Percentiles rank a stretch among this genome's conserved stretches.
phyloP scores from a whole-genome alignment of 2,888 invertebrate genomes.

The Ophioninae sp. region DNA sequence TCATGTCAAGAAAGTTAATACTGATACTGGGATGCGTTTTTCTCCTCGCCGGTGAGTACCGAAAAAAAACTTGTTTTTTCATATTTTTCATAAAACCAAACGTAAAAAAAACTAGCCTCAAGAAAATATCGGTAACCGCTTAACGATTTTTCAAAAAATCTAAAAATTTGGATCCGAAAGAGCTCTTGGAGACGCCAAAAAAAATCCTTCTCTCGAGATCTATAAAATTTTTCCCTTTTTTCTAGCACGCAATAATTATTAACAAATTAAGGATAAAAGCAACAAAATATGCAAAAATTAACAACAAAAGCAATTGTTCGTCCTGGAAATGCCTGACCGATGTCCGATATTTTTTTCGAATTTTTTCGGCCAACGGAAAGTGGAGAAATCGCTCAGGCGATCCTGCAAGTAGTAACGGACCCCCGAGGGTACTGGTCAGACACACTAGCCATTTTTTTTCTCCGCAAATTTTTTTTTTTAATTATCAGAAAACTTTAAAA shows the following conservation, averaged over 20 bases:
- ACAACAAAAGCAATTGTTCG: too few species aligned
- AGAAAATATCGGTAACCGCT: not conserved
- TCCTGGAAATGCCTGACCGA: not conserved
- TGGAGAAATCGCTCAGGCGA: too few species aligned
- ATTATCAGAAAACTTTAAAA: not conserved
- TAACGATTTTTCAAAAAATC: not conserved
- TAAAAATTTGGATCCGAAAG: not conserved
- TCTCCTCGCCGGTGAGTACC: conserved; percentile 77
- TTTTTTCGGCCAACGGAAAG: too few species aligned
- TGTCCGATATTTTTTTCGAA: too few species aligned
- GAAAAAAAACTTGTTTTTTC: not conserved
- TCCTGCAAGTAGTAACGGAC: too few species aligned
- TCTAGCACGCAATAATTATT: too few species aligned
- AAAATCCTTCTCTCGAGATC: not conserved
- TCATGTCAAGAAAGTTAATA: conserved; percentile 78
- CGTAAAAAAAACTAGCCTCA: not conserved
- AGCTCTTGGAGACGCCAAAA: not conserved
- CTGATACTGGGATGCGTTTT: conserved; percentile 75
- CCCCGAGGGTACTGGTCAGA: too few species aligned
- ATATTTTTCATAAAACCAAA: too few species aligned
- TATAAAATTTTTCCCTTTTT: not conserved
- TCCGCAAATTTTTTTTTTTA: not conserved
- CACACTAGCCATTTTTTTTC: not conserved
- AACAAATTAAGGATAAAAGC: too few species aligned
- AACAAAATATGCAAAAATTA: too few species aligned